Percentiles rank a stretch among this genome's conserved stretches.
phyloP scores from a whole-genome alignment of 2,113 vertebrate genomes.

The Excalfactoria chinensis region DNA sequence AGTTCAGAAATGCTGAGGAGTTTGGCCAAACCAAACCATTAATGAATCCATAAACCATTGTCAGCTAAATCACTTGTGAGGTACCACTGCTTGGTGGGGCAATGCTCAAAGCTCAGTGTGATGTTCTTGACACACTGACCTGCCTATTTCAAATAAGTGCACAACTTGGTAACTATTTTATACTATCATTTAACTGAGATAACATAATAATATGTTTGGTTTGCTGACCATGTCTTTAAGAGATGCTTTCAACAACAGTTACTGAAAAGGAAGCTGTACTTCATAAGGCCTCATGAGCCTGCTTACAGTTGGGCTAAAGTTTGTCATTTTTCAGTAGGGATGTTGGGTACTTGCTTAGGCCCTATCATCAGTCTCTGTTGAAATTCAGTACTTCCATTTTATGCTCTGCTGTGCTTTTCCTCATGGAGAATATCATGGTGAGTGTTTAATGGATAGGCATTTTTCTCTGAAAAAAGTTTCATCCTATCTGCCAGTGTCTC shows the following conservation, averaged over 20 bases:
- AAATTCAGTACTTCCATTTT: rapidly evolving
- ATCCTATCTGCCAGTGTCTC: neutral
- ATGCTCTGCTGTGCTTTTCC: neutral
- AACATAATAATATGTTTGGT: neutral
- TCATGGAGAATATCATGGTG: neutral
- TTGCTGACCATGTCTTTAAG: neutral
- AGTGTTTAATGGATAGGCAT: neutral
- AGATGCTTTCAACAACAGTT: neutral
- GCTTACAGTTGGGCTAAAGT: neutral
- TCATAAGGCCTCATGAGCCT: neutral
- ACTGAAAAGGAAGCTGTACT: neutral
- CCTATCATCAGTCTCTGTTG: neutral
- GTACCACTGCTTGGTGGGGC: neutral
- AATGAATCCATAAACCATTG: neutral
- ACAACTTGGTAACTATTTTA: neutral
- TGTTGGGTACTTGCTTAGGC: neutral
- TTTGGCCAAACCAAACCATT: neutral
- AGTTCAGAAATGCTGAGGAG: neutral
- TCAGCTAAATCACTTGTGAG: neutral
- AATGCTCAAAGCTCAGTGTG: neutral
- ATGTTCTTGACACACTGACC: neutral
- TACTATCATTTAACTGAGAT: neutral
- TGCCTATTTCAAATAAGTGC: neutral
- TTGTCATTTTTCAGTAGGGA: neutral
- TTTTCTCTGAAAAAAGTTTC: neutral